These are phyloP conservation scores for Melipona bicolor DNA, from an alignment of 2,888 invertebrate genomes.

Conservation along the genomic window DNA sequence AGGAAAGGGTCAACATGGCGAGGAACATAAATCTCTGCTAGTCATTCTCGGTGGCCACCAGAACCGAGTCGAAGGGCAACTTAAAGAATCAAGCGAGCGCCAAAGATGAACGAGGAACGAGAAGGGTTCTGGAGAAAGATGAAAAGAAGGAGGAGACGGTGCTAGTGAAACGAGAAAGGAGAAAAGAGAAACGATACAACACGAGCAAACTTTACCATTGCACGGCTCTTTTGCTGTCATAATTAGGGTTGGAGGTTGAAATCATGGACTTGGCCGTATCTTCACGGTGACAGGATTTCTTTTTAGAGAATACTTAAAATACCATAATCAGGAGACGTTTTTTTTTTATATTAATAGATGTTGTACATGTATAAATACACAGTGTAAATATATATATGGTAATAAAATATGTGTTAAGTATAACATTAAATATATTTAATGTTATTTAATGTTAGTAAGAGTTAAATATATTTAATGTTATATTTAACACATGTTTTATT, in stretches of 20 bases:
- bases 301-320: background rate
- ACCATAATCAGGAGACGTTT: no score
- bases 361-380: no score
- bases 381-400: no score
- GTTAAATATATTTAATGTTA: no score
- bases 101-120: background rate
- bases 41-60: slow-evolving; percentile 51
- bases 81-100: background rate
- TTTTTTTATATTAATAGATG: no score
- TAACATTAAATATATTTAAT: no score
- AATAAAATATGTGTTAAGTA: no score
- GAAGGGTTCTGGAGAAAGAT: background rate
- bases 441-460: no score
- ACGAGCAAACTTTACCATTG: slow-evolving; percentile 14
- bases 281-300: no score
- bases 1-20: slow-evolving; percentile 58
- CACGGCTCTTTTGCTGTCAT: slow-evolving; percentile 30
- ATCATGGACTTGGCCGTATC: background rate
- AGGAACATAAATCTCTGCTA: slow-evolving; percentile 58
- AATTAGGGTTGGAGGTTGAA: slow-evolving; percentile 16
- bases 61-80: slow-evolving; percentile 16
- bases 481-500: no score
- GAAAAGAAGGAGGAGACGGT: slow-evolving; percentile 39
- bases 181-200: slow-evolving; percentile 28
- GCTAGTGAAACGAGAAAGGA: slow-evolving; percentile 19